Evolutionary conservation across 1,140 invertebrate genomes (phyloP), one percentile per base, ranked within the genome.

Genomic region (Grapholita molesta): DNA sequence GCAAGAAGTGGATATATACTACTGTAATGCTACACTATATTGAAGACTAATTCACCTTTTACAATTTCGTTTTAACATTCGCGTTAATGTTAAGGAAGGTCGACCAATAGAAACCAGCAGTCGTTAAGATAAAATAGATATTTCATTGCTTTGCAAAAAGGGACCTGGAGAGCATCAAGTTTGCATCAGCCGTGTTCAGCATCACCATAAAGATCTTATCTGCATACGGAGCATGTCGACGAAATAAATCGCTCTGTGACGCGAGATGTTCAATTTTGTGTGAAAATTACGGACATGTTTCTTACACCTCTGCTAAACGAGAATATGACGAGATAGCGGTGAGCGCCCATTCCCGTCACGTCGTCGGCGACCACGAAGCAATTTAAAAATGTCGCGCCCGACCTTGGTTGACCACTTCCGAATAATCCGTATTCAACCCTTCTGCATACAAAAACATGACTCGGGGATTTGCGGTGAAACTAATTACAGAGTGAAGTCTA

Each of bases 231-330:
- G 74, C 81, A 81, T 82, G 81, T 84, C 79, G 73, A 76, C 77
- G 72, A 80, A 85, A 86, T 85, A 86, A 85, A 88, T 86, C 79
- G 79, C 72, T 66, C 67, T 77, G 76, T 85, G 79, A 83, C 77
- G 75, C 74, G 70, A 79, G 76, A 73, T 80, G 80, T 85, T 88
- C 78, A 85, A 84, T 86, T 85, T 85, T 77, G 79, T 82, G 82
- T 85, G 76, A 84, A 84, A 86, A 84, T 86, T 86, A 82, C 74
- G 74, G 76, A 75, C 77, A 82, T 80, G 77, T 82, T 81, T 78
- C 75, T 75, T 73, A 75, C 70, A 77, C 68, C 68, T 70, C 64
- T 48, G 66, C 53, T 42, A 48, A 67, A 70, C 18, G 69, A 74
- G 72, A 75, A 68, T 70, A 66, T 48, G 42, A 21, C 42, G 42